A percentile compares a stretch with the other conserved stretches of the same genome.
Evolutionary conservation across 2,888 invertebrate genomes (phyloP).

Genomic region (Clitarchus hookeri): DNA sequence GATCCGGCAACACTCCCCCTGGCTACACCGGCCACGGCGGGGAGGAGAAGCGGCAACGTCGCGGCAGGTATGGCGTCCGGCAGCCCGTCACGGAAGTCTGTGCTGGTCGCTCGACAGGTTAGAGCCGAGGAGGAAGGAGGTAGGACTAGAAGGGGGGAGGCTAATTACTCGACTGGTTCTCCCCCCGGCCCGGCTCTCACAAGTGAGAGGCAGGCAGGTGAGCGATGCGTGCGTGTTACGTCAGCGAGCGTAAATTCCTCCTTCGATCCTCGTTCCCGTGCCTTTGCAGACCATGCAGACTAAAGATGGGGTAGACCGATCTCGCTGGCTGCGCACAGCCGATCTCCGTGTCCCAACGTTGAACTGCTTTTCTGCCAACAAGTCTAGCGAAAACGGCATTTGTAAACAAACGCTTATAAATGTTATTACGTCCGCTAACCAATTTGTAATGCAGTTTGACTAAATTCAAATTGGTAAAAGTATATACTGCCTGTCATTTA

Average conservation of each 20-base stretch:
- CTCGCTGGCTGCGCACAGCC: too few relatives aligned
- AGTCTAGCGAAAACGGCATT: too few relatives aligned
- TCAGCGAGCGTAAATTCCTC: not conserved
- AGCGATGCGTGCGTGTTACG: not conserved
- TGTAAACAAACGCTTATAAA: too few relatives aligned
- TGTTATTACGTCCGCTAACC: too few relatives aligned
- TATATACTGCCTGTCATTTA: too few relatives aligned
- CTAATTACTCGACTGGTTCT: slow-evolving; percentile 1
- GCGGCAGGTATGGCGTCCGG: not conserved
- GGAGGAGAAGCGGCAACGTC: not conserved
- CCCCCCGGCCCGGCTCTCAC: not conserved
- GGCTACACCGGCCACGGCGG: too few relatives aligned
- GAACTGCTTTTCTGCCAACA: too few relatives aligned
- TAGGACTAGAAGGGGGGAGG: not conserved
- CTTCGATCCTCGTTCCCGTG: not conserved
- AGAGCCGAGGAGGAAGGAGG: not conserved
- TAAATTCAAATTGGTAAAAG: too few relatives aligned
- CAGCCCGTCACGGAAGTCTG: slow-evolving; percentile 2
- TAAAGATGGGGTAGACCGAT: too few relatives aligned
- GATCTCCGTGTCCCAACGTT: too few relatives aligned
- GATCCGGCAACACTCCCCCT: not conserved
- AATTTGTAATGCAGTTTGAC: too few relatives aligned
- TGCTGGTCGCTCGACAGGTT: not conserved
- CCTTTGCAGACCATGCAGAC: too few relatives aligned
- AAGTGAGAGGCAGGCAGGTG: not conserved